Evolutionary conservation across 2,888 invertebrate genomes (phyloP).

Genomic region (Salticus scenicus): DNA sequence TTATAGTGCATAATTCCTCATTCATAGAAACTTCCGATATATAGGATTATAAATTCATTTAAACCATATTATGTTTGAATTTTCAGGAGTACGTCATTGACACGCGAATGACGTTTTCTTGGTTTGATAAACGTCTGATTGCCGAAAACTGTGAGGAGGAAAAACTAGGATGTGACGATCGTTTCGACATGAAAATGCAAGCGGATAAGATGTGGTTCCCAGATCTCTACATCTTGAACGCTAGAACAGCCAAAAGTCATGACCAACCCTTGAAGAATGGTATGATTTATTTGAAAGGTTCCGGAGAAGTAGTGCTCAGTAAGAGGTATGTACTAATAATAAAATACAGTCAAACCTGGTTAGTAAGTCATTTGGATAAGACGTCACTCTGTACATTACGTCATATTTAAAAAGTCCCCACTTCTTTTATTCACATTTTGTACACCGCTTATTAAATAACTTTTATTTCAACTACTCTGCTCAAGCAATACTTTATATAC

Average conservation of each 20-base stretch:
- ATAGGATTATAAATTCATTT: too few relatives aligned
- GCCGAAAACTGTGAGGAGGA: constrained; percentile 36
- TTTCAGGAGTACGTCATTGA: constrained; percentile 54
- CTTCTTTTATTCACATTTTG: too few relatives aligned
- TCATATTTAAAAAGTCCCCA: too few relatives aligned
- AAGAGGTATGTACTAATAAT: constrained; percentile 55
- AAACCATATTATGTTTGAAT: too few relatives aligned
- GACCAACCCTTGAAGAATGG: constrained; percentile 56
- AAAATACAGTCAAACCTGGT: too few relatives aligned
- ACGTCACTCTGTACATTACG: too few relatives aligned
- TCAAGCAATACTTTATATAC: too few relatives aligned
- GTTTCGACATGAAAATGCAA: constrained; percentile 43
- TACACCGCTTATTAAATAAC: too few relatives aligned
- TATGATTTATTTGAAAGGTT: constrained; percentile 40
- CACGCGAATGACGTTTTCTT: constrained; percentile 44
- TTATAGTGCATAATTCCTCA: too few relatives aligned
- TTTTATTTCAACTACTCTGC: too few relatives aligned
- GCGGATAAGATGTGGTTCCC: constrained; percentile 44
- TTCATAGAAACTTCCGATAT: too few relatives aligned
- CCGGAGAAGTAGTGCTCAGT: constrained; percentile 41
- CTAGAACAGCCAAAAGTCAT: constrained; percentile 41
- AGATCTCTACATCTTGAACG: constrained; percentile 57
- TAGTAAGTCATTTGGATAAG: too few relatives aligned
- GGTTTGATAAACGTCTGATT: constrained; percentile 48
- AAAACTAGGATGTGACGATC: constrained; percentile 37